Percentiles rank a stretch among this genome's conserved stretches.
Evolutionary conservation across 2,797 vertebrate species (phyloP).

Genomic region (Eutrigla gurnardus): DNA sequence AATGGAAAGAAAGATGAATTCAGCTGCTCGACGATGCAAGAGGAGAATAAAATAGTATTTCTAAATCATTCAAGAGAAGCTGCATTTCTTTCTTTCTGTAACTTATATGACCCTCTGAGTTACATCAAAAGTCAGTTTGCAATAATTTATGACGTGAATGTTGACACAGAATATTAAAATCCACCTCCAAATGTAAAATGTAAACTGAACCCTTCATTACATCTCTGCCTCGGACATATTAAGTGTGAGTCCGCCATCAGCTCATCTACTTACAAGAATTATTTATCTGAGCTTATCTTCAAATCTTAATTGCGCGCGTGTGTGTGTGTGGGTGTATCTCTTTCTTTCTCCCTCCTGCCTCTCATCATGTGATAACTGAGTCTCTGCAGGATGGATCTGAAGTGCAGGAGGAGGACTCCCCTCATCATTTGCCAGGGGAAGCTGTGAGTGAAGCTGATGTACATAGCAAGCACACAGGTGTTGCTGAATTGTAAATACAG

Average conservation of each 20-base stretch:
- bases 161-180: constrained; percentile 23
- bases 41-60: background rate
- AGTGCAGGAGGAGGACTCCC: constrained; percentile 48
- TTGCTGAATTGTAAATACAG: constrained; percentile 45
- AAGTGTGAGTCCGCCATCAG: constrained; percentile 20
- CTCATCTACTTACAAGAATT: constrained; percentile 45
- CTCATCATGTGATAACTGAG: constrained; percentile 61
- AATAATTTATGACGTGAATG: background rate
- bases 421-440: constrained; percentile 62
- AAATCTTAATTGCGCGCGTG: background rate
- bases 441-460: constrained; percentile 29
- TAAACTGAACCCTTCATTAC: constrained; percentile 15
- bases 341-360: constrained; percentile 33
- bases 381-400: constrained; percentile 49
- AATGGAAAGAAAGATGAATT: background rate
- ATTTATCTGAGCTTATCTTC: constrained; percentile 34
- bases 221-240: constrained; percentile 8
- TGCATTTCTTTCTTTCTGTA: background rate
- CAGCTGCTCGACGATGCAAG: background rate
- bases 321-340: constrained; percentile 3
- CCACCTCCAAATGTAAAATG: background rate
- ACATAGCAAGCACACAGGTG: constrained; percentile 58
- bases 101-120: background rate
- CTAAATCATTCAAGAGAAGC: background rate
- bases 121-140: constrained; percentile 12